Conservation (phyloP, 2,113 vertebrate genomes). For the Prunella fulvescens region DNA sequence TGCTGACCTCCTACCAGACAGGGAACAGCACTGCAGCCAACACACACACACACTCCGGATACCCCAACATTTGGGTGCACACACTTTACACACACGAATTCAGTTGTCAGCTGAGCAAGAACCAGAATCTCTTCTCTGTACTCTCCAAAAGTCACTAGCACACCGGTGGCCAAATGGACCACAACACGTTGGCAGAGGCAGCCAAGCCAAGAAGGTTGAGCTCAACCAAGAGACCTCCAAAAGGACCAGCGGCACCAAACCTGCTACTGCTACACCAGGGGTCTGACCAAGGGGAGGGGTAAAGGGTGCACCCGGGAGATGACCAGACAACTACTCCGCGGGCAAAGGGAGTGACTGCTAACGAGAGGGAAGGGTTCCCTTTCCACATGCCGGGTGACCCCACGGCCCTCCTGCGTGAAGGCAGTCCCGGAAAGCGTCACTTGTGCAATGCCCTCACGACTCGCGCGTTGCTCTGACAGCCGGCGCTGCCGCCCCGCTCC, state of each 20-base stretch:
- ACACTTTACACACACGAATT: fast-evolving
- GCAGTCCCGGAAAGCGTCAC: background rate
- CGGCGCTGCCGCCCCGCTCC: background rate
- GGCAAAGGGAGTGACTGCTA: background rate
- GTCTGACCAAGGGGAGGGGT: background rate
- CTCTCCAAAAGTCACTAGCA: background rate
- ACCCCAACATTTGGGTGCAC: background rate
- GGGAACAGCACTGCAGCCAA: fast-evolving
- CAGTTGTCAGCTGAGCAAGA: background rate
- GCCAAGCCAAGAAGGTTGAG: background rate
- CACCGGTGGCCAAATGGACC: background rate
- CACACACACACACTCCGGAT: fast-evolving
- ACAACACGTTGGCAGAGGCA: fast-evolving
- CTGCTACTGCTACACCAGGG: background rate
- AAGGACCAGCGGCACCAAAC: background rate
- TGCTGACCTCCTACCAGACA: background rate
- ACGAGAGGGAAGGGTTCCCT: background rate
- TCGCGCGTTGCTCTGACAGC: background rate
- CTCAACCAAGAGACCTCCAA: background rate
- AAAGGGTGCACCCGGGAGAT: fast-evolving
- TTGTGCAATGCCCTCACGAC: background rate
- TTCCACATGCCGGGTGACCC: too few relatives aligned
- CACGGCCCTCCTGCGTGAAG: fast-evolving
- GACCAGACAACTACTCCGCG: background rate
- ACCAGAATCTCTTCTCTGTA: background rate